Base-by-base conservation (phyloP, 2,888 invertebrate species). In the Spodoptera exigua region DNA sequence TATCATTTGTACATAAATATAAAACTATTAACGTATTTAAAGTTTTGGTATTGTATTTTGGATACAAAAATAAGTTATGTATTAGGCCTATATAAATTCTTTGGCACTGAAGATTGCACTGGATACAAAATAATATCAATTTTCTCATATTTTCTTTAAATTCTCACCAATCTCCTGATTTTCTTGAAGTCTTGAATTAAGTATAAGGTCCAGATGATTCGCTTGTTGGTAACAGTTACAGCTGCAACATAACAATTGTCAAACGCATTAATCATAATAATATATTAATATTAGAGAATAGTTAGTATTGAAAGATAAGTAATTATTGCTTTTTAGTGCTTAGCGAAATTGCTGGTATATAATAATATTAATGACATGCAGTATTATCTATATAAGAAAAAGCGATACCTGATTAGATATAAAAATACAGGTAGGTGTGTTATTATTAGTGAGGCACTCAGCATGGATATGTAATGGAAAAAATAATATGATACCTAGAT, bases 171-270 rank as follows among this genome's bases (percentile, higher is more conserved):
- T 63, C 61, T 66, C 65, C 75, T 65, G 69, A 68, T 68, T 67
- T 52, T 57, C 65, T 67, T 78, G 75, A 72, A 80, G 78, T 83
- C 79, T 82, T 82, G 76, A 69, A 76, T 83, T 85, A 84, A 86
- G 85, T 86, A 87, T 67, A 77, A 67, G 79, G 83, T 86, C 83
- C 84, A 80, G 76, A 69, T 63, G 74, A 69, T 73, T 68, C 54
- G 74, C 74, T 72, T 76, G 74, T 67, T 78, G 76, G 78, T 61
- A 71, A 75, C 76, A 70, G 76, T 78, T 61, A 75, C 61, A 64
- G 83, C 88, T 89, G 88, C 77, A 88, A 88, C 75, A 74, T 74
- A 82, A 75, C 61, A 75, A 54, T 61, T 14, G 46, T 49, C 21
- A 21, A 48, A 21, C 18, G 9, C 18, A 34, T 62, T 53, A 70